phyloP scores from a whole-genome alignment of 2,113 vertebrate species.

The Rhagologus leucostigma region DNA sequence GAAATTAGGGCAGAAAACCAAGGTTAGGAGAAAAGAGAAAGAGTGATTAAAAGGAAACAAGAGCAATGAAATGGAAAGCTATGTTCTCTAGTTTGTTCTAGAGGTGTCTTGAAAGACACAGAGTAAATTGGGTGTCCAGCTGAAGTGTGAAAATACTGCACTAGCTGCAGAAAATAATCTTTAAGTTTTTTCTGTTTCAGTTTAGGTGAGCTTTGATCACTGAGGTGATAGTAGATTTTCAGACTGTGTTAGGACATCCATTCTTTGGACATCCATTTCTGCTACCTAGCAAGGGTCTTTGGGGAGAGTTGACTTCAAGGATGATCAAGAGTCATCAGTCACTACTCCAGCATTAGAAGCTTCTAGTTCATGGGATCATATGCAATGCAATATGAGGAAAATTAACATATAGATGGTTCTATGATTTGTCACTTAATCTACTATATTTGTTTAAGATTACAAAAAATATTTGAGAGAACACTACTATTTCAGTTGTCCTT shows the following conservation, averaged over 20 bases:
- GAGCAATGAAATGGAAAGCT: neutral
- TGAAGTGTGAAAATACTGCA: neutral
- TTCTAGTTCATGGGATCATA: neutral
- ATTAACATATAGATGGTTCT: neutral
- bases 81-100: neutral
- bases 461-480: neutral
- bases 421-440: neutral
- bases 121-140: neutral
- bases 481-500: neutral
- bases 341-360: neutral
- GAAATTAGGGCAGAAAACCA: constrained; percentile 46
- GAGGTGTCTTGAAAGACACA: neutral
- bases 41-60: neutral
- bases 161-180: neutral
- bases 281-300: neutral
- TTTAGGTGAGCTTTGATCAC: neutral
- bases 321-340: neutral
- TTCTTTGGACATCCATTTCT: neutral
- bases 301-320: neutral
- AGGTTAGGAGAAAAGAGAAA: neutral
- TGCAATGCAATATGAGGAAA: neutral
- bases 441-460: neutral
- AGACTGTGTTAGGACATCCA: neutral
- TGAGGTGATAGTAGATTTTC: neutral
- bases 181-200: neutral